Conservation (phyloP, 2,888 invertebrate species). For the Gibbula magus region DNA sequence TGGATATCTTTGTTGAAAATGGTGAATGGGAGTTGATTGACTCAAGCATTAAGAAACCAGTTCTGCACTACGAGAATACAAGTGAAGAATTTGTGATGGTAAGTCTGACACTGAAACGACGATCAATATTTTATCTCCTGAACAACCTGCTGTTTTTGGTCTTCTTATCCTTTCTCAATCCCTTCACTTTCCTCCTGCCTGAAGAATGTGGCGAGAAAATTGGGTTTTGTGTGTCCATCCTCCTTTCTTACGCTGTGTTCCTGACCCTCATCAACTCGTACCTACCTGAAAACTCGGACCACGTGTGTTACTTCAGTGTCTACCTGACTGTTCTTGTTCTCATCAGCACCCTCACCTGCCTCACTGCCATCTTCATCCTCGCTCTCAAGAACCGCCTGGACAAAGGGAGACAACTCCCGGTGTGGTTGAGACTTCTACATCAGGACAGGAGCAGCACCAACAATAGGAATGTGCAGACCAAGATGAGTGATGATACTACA, state of each 20-base stretch:
- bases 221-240: background rate
- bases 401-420: background rate
- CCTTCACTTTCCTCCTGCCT: background rate
- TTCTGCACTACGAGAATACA: background rate
- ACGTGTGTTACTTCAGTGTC: conserved; percentile 4
- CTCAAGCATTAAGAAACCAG: background rate
- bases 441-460: too few relatives aligned
- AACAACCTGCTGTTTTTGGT: background rate
- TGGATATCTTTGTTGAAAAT: background rate
- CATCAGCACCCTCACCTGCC: background rate
- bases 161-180: conserved; percentile 16
- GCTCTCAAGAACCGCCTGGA: background rate
- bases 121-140: background rate
- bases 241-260: conserved; percentile 5
- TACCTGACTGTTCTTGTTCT: background rate
- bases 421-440: background rate
- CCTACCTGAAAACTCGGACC: conserved; percentile 15
- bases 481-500: too few relatives aligned
- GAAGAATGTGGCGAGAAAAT: background rate
- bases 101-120: background rate
- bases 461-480: too few relatives aligned
- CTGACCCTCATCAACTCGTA: conserved; percentile 5
- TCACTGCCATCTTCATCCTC: background rate
- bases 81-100: background rate
- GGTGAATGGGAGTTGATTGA: background rate